These are phyloP conservation scores for Eupristina koningsbergeri DNA, from an alignment of 1,140 invertebrate species.

Conservation along the genomic window DNA sequence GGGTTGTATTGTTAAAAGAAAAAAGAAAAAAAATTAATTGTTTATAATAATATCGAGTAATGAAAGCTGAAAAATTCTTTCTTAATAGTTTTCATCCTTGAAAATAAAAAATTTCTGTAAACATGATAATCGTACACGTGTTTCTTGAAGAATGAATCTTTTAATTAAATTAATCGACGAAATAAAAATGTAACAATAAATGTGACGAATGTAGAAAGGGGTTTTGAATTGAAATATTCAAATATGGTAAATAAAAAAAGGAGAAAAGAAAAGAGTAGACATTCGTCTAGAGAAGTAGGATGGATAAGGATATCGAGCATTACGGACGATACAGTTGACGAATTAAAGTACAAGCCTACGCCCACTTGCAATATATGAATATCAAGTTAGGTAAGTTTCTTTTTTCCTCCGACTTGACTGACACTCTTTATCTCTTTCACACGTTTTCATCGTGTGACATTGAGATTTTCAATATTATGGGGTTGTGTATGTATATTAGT, in stretches of 20 bases:
- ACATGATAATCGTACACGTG: too few species aligned
- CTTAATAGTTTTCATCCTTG: too few species aligned
- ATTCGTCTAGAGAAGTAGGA: neutral
- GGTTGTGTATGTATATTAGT: neutral
- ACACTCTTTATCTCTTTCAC: neutral
- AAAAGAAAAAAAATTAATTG: too few species aligned
- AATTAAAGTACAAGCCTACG: conserved; percentile 33
- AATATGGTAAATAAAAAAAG: too few species aligned
- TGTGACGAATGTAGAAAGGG: too few species aligned
- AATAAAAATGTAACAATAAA: neutral
- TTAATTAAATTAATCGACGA: neutral
- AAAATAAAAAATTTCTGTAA: too few species aligned
- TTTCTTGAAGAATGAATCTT: neutral
- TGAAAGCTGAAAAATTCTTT: too few species aligned
- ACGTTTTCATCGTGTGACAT: conserved; percentile 27
- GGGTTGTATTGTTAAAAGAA: too few species aligned
- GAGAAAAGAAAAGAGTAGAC: too few species aligned
- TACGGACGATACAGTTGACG: neutral
- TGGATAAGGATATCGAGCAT: neutral
- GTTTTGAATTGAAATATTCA: too few species aligned
- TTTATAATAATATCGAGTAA: too few species aligned
- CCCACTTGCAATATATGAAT: conserved; percentile 8
- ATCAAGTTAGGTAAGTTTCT: neutral
- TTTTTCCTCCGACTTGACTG: neutral
- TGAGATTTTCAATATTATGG: conserved; percentile 37